Base-by-base conservation (phyloP, 2,888 invertebrate genomes). In the Onthophagus sagittarius region DNA sequence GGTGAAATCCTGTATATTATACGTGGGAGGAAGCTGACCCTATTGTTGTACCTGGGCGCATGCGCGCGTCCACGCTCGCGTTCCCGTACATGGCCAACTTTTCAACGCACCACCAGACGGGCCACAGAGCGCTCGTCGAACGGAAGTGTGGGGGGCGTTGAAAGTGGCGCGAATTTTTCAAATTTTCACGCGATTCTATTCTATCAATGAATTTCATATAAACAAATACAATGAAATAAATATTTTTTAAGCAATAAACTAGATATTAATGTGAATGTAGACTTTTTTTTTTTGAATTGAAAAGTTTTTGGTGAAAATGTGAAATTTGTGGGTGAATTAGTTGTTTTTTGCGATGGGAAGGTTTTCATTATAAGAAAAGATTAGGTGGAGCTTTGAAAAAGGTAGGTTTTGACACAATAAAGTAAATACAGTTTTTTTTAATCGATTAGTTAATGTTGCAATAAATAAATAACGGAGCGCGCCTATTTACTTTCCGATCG, bases 21-120 rank as follows among this genome's bases (percentile, higher is more conserved):
- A 78, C 78, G 79, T 80, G 77, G 81, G 80, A 80, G 81, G 79
- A 79, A 79, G 79, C 79, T 79, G 80, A 79, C 79, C 80, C 80
- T 79, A 80, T 81, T 81, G 80, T 80, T 32, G 67, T 79, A 78
- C 77, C 78, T 75, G 78, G 73, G 77, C 78, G 78, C 77, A 76
- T 75, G 78, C 76, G 77, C 77, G 72, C 39, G 67, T 71, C 74
- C 70, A 63, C 74, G 71, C 75, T 62, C 72, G 73, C 69, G 70
- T 70, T 73, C 71, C 75, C 73, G 72, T 73, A 72, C 72, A 74
- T 73, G 74, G 72, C 70, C 62, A 69, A 65, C 64, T 64, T 72
- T 72, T 39, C 15, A 64, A 64, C 64, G 23, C 72, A 39, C 33
- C 72, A 39, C 33, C 64, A 53, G 39, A 53, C 39, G 39, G 14